Evolutionary conservation across 2,888 invertebrate species (phyloP), one percentile per base, ranked within the genome.

Genomic region (Mystacides longicornis): DNA sequence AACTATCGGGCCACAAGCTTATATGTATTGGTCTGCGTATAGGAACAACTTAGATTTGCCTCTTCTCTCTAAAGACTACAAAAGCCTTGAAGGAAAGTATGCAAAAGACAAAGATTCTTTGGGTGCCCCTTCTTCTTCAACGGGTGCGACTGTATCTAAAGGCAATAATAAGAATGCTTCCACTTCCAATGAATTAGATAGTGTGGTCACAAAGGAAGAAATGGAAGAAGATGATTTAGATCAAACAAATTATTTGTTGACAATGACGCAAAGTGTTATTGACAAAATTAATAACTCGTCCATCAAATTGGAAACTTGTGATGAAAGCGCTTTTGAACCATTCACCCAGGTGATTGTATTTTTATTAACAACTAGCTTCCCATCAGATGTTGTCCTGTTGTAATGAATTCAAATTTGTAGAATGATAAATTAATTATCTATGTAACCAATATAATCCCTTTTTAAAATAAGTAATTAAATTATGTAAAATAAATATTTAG

Each of bases 161-260:
- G 27, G 9, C 23, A 45, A 49, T 22, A 21, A 31, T 2, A 45
- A 45, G 54, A 23, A 37, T 14, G 7, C 14, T 37, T 14, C 37
- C 3, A n/a, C 14, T 4, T 37, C 33, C 21, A n/a, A 63, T 53
- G 65, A 64, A 37, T 51, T 63, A 20, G 62, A 65, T 43, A 59
- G 70, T 1, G 55, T 71, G n/a, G 60, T 63, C 4, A 67, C 66
- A 18, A 61, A 63, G n/a, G 68, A 67, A 31, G 63, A 65, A 3
- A 51, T 64, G 43, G 16, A n/a, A n/a, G 64, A 69, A 23, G 77
- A 77, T 23, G 80, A 80, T 49, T 61, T 69, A 31, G 80, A 80
- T 63, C 81, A 79, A 65, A 83, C 82, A 48, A 83, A 81, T 65
- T 89, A 87, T 64, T 68, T 87, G 56, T 71, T 89, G 49, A 87